Base-by-base conservation (phyloP, 2,888 invertebrate genomes). In the Hirtodrosophila alboralis region DNA sequence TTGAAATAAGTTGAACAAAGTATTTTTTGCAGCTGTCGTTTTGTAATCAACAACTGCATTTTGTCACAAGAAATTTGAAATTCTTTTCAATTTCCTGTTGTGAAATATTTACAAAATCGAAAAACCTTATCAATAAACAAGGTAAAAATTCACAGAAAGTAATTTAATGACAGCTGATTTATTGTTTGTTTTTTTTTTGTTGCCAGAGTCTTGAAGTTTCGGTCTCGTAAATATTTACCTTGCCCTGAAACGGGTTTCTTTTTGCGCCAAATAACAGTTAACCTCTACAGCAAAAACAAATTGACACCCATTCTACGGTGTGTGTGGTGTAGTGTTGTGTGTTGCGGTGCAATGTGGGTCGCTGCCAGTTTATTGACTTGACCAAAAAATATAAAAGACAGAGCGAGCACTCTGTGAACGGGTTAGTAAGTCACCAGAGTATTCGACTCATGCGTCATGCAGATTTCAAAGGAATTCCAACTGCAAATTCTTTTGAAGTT, bases 301-400 rank as follows among this genome's bases (percentile, higher is more conserved):
- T 41, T 57, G 70, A 51, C 70, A 67, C 52, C 43, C 67, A 44
- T 56, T 49, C 49, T 10, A 54, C 52, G 36, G 38, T 45, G 54
- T 33, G 61, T 37, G 38, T 7, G 30, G 16, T 21, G 28, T 30
- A 37, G 49, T 52, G 47, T 6, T 16, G 28, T 31, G 38, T 26
- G 52, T 9, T 33, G 43, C 33, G 6, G 41, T 53, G 63, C 83
- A 74, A 84, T 80, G 68, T 84, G 84, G 84, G 78, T 84, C 81
- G 76, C 37, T 16, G 14, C 12, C 64, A 51, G 73, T 84, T 84
- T 80, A 62, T 84, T 72, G 77, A 62, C 73, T 60, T 80, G 61
- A 41, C 64, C 68, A 64, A 61, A 79, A 63, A 62, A 52, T 12
- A 18, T 0, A 23, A 27, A 48, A 16, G n/a, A 37, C 13, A 6